Conservation (phyloP, 2,888 invertebrate genomes). For the Drosophila robusta region DNA sequence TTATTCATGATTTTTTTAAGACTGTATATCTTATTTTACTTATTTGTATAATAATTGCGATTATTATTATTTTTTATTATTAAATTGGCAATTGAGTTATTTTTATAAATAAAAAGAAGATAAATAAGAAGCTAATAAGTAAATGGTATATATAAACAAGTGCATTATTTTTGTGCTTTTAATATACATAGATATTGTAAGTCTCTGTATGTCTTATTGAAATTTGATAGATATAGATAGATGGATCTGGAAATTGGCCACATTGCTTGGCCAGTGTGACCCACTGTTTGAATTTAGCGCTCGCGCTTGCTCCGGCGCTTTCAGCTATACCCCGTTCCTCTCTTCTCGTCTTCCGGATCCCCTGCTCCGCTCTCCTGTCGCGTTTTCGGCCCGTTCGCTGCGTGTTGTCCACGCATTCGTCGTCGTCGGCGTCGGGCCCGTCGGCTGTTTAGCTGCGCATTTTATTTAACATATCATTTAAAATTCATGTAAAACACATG, state of each 20-base stretch:
- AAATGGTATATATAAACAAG: too few species aligned
- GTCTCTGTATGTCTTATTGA: too few species aligned
- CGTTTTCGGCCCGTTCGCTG: slow-evolving; percentile 31
- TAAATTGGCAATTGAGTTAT: too few species aligned
- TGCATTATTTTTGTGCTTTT: too few species aligned
- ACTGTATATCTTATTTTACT: too few species aligned
- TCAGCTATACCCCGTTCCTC: slow-evolving; percentile 1
- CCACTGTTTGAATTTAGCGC: slow-evolving; percentile 38
- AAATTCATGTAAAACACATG: slow-evolving; percentile 84
- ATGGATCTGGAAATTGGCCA: too few species aligned
- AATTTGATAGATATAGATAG: too few species aligned
- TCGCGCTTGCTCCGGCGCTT: slow-evolving; percentile 29
- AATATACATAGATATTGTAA: too few species aligned
- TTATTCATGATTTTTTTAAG: too few species aligned
- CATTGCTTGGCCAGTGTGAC: background rate
- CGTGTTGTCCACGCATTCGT: slow-evolving; percentile 69
- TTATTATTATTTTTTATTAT: too few species aligned
- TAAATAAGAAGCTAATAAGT: background rate
- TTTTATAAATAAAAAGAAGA: too few species aligned
- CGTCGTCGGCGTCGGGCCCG: slow-evolving; percentile 48
- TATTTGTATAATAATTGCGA: too few species aligned
- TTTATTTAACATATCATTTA: slow-evolving; percentile 84
- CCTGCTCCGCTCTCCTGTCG: background rate
- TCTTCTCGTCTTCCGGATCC: background rate
- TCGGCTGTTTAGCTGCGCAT: slow-evolving; percentile 81